Evolutionary conservation across 1,140 invertebrate species (phyloP), one percentile per base, ranked within the genome.

Genomic region (Holotrichia oblita): DNA sequence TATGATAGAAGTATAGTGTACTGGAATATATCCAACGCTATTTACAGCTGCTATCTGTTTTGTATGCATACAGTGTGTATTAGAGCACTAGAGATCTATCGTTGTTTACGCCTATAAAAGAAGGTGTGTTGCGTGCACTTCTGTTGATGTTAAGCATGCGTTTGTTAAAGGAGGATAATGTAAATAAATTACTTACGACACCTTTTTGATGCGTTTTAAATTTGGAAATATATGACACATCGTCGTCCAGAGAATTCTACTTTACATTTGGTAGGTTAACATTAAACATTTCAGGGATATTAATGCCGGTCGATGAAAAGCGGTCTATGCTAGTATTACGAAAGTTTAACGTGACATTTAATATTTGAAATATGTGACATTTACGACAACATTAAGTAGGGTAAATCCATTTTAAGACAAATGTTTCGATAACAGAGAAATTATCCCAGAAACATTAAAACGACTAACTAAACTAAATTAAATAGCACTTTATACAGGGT

Each of bases 51-150:
- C 48, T 17, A 34, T 34, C 48, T 17, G 12, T 55, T 55, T 17
- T 17, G 48, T 55, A 55, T 17, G 17, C 14, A 55, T 34, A 34
- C 27, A 34, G 27, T 34, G 27, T 34, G 27, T 34, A 34, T 34
- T 34, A 34, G 27, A 34, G 27, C 27, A 34, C 27, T 34, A 34
- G 27, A 34, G 27, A 34, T 20, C 48, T 17, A 55, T 55, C 48
- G 48, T 55, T 55, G 48, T 55, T 55, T 55, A 55, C 14, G n/a
- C 48, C 48, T 55, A 55, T 55, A 55, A 55, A 34, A 55, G 14
- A 55, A 55, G 48, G 48, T 55, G 48, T 55, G 48, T 55, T 55
- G 48, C 48, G 48, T 55, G 48, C 48, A 55, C 48, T 55, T 55
- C 48, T 3, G 17, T 55, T 55, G 48, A 55, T 55, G 48, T 55